Conservation (phyloP, 2,113 vertebrate genomes). For the Nanger granti region DNA sequence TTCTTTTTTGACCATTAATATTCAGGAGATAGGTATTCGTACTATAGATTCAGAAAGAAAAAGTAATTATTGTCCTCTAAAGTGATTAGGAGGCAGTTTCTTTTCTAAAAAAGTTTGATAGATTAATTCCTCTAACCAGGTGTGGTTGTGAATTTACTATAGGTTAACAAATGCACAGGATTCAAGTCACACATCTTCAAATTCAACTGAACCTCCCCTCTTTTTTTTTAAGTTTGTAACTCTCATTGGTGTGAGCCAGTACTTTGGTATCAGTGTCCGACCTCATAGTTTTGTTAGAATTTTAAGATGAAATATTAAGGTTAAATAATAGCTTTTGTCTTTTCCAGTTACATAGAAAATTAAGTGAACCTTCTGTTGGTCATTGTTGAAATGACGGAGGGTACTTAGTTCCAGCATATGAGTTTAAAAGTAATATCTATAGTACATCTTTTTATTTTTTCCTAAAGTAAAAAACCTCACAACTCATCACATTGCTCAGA, state of each 20-base stretch:
- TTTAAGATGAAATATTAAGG: not conserved
- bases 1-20: not conserved
- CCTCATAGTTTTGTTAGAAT: not conserved
- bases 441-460: not conserved
- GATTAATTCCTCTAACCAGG: not conserved
- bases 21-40: not conserved
- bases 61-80: not conserved
- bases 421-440: not conserved
- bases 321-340: not conserved
- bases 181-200: not conserved
- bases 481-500: not conserved
- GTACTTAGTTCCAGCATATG: not conserved
- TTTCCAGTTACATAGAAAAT: not conserved
- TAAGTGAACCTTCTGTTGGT: not conserved
- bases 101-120: not conserved
- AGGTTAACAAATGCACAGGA: not conserved
- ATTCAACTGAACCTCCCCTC: not conserved
- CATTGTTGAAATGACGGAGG: not conserved
- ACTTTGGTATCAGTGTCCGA: not conserved
- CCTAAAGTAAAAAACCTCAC: not conserved
- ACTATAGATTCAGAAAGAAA: not conserved
- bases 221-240: not conserved
- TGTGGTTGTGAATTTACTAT: not conserved
- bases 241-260: not conserved
- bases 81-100: not conserved